Percentiles rank a stretch among this genome's conserved stretches.
phyloP scores from a whole-genome alignment of 2,113 vertebrate genomes.

The Mola mola region DNA sequence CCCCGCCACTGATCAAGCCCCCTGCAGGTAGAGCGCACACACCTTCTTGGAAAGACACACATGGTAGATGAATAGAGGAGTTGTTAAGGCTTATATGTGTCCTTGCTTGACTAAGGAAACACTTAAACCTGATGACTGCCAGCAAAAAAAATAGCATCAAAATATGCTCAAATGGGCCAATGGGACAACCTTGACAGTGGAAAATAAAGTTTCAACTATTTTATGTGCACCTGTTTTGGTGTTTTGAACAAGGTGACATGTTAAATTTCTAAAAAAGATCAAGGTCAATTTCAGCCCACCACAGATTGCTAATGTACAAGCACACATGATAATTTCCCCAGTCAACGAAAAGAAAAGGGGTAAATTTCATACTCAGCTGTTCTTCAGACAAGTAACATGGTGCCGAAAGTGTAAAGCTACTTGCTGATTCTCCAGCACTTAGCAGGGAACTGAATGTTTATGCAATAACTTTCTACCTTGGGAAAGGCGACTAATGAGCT shows the following conservation, averaged over 20 bases:
- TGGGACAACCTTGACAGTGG: background rate
- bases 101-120: background rate
- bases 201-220: slow-evolving; percentile 1
- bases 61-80: slow-evolving; percentile 6
- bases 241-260: slow-evolving; percentile 19
- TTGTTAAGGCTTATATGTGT: slow-evolving; percentile 3
- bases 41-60: slow-evolving; percentile 16
- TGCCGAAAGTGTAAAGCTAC: slow-evolving; percentile 23
- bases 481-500: slow-evolving; percentile 59
- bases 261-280: slow-evolving; percentile 22
- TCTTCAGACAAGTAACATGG: slow-evolving; percentile 3
- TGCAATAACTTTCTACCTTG: slow-evolving; percentile 30
- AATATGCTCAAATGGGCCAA: background rate
- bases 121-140: background rate
- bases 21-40: slow-evolving; percentile 89
- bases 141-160: background rate
- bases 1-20: slow-evolving; percentile 96
- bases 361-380: slow-evolving; percentile 26
- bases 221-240: background rate
- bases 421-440: slow-evolving; percentile 29
- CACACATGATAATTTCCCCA: background rate
- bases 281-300: slow-evolving; percentile 32
- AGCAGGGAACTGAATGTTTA: slow-evolving; percentile 25
- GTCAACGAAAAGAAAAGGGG: background rate
- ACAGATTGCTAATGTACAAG: slow-evolving; percentile 4